These are phyloP conservation scores for Tolmerus cingulatus DNA, from an alignment of 2,888 invertebrate species.

Conservation along the genomic window DNA sequence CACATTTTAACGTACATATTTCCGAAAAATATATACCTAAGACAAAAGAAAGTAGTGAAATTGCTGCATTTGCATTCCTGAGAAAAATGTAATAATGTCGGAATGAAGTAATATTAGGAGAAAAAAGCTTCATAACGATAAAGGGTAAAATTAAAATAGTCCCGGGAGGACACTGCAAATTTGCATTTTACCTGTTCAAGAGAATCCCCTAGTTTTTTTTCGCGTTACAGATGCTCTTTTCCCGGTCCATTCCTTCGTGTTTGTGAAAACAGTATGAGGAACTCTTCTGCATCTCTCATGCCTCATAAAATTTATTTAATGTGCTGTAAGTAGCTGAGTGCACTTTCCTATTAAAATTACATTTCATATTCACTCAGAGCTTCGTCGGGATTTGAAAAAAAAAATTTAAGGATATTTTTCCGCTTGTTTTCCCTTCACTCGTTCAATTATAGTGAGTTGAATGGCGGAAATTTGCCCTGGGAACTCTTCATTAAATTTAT, in stretches of 20 bases:
- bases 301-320: constrained; percentile 39
- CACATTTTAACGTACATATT: too few relatives aligned
- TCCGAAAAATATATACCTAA: background rate
- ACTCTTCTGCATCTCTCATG: constrained; percentile 30
- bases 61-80: background rate
- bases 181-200: constrained; percentile 23
- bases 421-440: background rate
- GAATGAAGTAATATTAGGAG: background rate
- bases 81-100: background rate
- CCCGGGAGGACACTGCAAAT: background rate
- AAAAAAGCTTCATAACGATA: background rate
- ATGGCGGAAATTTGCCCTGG: background rate
- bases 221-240: constrained; percentile 13
- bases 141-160: constrained; percentile 17
- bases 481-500: background rate
- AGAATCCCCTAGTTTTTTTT: background rate
- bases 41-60: background rate
- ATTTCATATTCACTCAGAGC: constrained; percentile 21
- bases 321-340: constrained; percentile 37
- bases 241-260: background rate
- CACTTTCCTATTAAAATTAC: constrained; percentile 34
- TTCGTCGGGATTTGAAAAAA: background rate
- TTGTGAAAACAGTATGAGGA: background rate
- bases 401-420: background rate
- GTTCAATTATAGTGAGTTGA: background rate